Conservation (phyloP, 2,797 vertebrate species). For the Petrocephalus schoutedeni region DNA sequence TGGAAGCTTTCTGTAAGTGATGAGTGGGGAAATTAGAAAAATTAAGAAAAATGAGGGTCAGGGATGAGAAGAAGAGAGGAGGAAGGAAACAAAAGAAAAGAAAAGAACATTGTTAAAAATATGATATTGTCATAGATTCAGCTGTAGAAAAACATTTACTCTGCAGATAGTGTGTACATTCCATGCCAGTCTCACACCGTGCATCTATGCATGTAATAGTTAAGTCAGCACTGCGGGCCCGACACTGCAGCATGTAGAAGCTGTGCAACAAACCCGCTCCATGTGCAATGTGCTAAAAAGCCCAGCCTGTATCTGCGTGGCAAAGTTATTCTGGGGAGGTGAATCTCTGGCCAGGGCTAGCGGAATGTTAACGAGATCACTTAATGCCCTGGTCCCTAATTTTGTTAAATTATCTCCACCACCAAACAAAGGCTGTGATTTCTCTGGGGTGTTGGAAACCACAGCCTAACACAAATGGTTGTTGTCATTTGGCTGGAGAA, state of each 20-base stretch:
- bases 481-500: conserved; percentile 65
- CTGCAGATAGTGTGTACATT: not conserved
- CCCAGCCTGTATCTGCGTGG: conserved; percentile 37
- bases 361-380: conserved; percentile 72
- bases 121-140: not conserved
- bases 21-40: conserved; percentile 40
- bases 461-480: conserved; percentile 53
- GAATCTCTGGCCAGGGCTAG: conserved; percentile 44
- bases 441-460: conserved; percentile 53
- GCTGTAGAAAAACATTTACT: not conserved
- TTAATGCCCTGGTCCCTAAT: conserved; percentile 56
- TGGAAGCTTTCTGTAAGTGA: conserved; percentile 51
- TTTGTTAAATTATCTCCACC: conserved; percentile 30
- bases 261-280: not conserved
- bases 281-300: conserved; percentile 34
- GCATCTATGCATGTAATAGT: not conserved
- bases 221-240: not conserved
- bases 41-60: conserved; percentile 6
- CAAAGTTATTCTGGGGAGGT: conserved; percentile 41
- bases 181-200: not conserved
- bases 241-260: conserved; percentile 20
- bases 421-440: conserved; percentile 51
- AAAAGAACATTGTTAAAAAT: not conserved
- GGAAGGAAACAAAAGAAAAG: not conserved
- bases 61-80: not conserved